Evolutionary conservation across 2,113 vertebrate genomes (phyloP).

Genomic region (Murina feae): DNA sequence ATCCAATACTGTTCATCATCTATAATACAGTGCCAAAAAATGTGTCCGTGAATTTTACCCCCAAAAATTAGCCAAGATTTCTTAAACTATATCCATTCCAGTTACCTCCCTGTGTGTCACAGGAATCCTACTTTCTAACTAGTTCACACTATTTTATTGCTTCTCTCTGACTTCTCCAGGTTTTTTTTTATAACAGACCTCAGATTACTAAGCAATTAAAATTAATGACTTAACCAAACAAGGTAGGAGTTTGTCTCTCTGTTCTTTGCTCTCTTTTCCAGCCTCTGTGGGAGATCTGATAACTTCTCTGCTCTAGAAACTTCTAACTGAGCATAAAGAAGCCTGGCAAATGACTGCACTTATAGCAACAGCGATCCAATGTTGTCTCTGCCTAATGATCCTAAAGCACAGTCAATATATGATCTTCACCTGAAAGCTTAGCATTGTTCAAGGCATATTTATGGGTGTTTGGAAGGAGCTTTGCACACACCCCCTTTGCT

Average conservation of each 20-base stretch:
- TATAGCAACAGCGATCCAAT: neutral
- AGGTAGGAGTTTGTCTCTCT: neutral
- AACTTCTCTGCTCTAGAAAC: constrained; percentile 56
- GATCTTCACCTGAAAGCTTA: constrained; percentile 17
- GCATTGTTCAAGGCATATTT: neutral
- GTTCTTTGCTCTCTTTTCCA: constrained; percentile 23
- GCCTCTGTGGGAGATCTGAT: constrained; percentile 4
- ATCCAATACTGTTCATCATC: neutral
- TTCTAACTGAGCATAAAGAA: constrained; percentile 56
- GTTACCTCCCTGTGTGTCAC: neutral
- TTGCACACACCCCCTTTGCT: neutral
- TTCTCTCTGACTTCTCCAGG: constrained; percentile 3
- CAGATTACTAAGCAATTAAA: constrained; percentile 31
- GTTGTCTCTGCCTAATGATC: constrained; percentile 21
- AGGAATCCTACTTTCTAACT: constrained; percentile 22
- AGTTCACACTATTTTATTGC: neutral
- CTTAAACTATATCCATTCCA: neutral
- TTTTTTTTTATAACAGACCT: constrained; percentile 27
- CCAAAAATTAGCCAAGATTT: neutral
- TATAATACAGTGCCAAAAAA: neutral
- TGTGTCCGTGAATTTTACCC: neutral
- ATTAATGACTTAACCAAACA: constrained; percentile 46
- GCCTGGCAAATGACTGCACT: neutral
- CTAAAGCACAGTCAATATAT: neutral
- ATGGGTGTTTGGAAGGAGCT: neutral